Percentiles rank a stretch among this genome's conserved stretches.
Conservation (phyloP, 2,888 invertebrate species). For the Hyles lineata region DNA sequence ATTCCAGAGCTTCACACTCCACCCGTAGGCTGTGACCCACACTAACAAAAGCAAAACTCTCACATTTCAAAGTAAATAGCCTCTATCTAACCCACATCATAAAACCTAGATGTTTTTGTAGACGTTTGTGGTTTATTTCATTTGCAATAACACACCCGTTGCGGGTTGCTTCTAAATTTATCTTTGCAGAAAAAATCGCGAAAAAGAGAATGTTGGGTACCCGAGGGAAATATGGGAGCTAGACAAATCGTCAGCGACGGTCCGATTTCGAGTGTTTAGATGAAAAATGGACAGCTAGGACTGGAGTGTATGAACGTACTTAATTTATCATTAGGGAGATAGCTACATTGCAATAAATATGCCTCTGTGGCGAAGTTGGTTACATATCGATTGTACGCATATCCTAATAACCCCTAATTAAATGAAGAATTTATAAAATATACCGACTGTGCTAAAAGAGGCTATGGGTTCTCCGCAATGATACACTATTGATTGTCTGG, state of each 20-base stretch:
- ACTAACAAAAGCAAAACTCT: neutral
- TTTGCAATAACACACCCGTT: constrained; percentile 36
- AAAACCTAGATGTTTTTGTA: constrained; percentile 23
- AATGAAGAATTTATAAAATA: no score
- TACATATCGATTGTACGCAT: no score
- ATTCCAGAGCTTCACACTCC: neutral
- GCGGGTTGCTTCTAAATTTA: constrained; percentile 41
- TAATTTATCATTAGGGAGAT: neutral
- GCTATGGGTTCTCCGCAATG: no score
- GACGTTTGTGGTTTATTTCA: constrained; percentile 30
- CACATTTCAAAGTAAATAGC: constrained; percentile 22
- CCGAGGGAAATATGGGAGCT: constrained; percentile 65
- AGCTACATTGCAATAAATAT: no score
- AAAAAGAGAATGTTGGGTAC: constrained; percentile 36
- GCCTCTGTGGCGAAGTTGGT: no score
- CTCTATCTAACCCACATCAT: constrained; percentile 28
- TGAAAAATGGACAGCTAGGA: constrained; percentile 30
- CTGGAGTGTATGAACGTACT: neutral
- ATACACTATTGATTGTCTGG: no score
- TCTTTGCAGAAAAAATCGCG: constrained; percentile 34
- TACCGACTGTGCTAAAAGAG: no score
- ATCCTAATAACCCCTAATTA: no score
- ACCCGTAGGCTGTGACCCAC: neutral
- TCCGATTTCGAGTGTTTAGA: constrained; percentile 55
- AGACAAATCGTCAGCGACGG: constrained; percentile 64